These are phyloP conservation scores for Apodemus agrarius DNA, from an alignment of 2,797 vertebrate genomes.

Conservation along the genomic window DNA sequence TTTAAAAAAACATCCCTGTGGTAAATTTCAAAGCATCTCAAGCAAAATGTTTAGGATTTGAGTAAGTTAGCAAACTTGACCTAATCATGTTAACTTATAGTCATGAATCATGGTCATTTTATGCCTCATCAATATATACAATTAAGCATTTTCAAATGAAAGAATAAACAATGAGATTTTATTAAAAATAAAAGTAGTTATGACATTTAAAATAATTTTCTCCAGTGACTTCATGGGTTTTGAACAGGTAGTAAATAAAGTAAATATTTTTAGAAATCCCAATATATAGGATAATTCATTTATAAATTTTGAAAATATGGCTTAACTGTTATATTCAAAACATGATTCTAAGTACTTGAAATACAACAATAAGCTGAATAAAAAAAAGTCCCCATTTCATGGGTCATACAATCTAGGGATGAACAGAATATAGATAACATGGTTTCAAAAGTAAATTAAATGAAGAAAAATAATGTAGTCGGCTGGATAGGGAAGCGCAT, in stretches of 20 bases:
- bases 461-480: not conserved
- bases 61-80: not conserved
- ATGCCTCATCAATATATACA: not conserved
- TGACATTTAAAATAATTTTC: not conserved
- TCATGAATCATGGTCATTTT: not conserved
- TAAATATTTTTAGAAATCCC: not conserved
- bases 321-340: not conserved
- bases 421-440: not conserved
- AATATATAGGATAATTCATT: not conserved
- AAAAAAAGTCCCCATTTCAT: not conserved
- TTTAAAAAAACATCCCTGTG: not conserved
- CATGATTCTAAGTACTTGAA: not conserved
- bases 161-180: not conserved
- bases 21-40: not conserved
- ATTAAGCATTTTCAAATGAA: not conserved
- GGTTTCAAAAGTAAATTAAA: conserved; percentile 14
- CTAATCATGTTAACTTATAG: not conserved
- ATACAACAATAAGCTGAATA: not conserved
- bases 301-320: not conserved
- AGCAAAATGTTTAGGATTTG: not conserved
- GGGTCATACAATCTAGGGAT: not conserved
- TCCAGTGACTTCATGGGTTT: not conserved
- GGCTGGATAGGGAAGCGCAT: not conserved
- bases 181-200: not conserved
- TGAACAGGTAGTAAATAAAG: not conserved